A percentile compares a stretch with the other conserved stretches of the same genome.
These are phyloP conservation scores for Cheirogaleus major DNA, from an alignment of 2,797 vertebrate species.

Conservation along the genomic window DNA sequence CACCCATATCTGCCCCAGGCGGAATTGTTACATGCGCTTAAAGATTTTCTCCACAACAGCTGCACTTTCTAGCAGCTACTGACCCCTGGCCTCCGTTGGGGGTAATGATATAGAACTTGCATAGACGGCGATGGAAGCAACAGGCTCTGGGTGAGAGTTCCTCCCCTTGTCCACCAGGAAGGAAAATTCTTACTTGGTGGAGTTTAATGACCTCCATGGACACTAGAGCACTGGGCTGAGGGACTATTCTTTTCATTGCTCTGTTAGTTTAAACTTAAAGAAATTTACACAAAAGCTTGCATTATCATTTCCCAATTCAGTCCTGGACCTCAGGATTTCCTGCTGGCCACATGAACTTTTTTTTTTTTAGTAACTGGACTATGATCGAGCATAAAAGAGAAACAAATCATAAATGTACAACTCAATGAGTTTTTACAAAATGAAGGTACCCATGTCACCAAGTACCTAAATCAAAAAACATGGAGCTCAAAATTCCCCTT, in stretches of 20 bases:
- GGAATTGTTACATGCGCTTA: conserved; percentile 11
- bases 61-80: background rate
- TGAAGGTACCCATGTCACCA: background rate
- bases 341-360: background rate
- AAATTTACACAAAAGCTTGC: background rate
- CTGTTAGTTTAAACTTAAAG: background rate
- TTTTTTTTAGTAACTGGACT: background rate
- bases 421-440: conserved; percentile 11
- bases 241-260: fast-evolving
- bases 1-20: conserved; percentile 48
- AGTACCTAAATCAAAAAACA: background rate
- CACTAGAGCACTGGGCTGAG: background rate
- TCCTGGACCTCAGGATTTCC: conserved; percentile 36
- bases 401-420: background rate
- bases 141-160: background rate
- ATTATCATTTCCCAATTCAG: background rate
- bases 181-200: background rate
- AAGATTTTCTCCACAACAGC: conserved; percentile 29
- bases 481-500: background rate
- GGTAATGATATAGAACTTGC: conserved; percentile 1
- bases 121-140: conserved; percentile 19
- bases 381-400: conserved; percentile 4
- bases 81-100: conserved; percentile 28
- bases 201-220: background rate
- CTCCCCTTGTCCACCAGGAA: background rate